phyloP scores from a whole-genome alignment of 2,797 vertebrate genomes.

The Acanthurus leucopareius region DNA sequence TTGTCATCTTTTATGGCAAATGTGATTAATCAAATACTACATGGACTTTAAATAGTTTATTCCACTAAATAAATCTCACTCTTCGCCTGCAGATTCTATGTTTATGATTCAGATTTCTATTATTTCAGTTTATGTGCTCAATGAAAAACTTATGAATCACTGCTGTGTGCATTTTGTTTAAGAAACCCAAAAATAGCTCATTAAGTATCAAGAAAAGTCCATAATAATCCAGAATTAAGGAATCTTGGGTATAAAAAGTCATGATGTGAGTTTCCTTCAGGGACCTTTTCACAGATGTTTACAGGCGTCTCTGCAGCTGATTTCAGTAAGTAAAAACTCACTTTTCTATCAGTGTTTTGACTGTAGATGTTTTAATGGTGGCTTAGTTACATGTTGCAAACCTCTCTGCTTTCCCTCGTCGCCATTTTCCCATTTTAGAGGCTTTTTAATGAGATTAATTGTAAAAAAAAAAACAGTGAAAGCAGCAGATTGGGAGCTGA shows the following conservation, averaged over 20 bases:
- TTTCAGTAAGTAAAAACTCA: background rate
- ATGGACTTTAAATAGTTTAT: no score
- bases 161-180: no score
- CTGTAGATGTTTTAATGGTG: rapidly evolving
- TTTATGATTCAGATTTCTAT: no score
- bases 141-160: no score
- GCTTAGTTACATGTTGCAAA: background rate
- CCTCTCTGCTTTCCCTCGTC: background rate
- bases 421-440: background rate
- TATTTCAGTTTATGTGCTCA: no score
- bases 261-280: background rate
- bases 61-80: no score
- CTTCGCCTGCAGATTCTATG: no score
- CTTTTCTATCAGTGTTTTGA: background rate
- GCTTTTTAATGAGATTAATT: background rate
- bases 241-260: background rate
- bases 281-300: background rate
- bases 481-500: background rate
- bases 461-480: background rate
- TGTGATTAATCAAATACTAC: no score
- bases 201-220: background rate
- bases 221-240: background rate
- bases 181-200: background rate
- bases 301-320: background rate
- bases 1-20: no score